Evolutionary conservation across 2,888 invertebrate species (phyloP).

Genomic region (Xylocampa areola): DNA sequence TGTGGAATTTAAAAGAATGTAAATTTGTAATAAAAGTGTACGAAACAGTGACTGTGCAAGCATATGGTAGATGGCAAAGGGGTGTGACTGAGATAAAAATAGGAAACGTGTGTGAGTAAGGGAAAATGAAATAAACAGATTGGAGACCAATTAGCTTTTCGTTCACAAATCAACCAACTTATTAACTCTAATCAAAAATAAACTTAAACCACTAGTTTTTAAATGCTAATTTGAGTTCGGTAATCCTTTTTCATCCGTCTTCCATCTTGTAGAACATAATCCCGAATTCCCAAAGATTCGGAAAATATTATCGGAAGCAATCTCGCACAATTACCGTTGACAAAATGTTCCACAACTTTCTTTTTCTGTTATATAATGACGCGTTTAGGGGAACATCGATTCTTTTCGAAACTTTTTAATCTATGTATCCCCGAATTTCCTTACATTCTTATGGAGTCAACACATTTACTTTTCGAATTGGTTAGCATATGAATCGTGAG

Average conservation of each 20-base stretch:
- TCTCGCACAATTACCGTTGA: slow-evolving; percentile 54
- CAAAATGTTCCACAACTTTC: slow-evolving; percentile 54
- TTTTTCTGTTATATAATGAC: slow-evolving; percentile 31
- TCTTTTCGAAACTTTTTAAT: slow-evolving; percentile 40
- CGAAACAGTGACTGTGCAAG: too few species aligned
- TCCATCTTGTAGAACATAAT: slow-evolving; percentile 41
- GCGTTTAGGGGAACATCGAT: slow-evolving; percentile 43
- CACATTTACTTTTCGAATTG: too few species aligned
- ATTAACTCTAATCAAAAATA: too few species aligned
- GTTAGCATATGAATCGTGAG: too few species aligned
- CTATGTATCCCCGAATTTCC: slow-evolving; percentile 15
- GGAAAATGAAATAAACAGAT: too few species aligned
- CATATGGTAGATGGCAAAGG: too few species aligned
- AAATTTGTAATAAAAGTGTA: too few species aligned
- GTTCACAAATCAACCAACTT: too few species aligned
- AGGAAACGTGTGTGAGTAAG: too few species aligned
- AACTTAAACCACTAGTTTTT: slow-evolving; percentile 10
- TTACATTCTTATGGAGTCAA: slow-evolving; percentile 8
- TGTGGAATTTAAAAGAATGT: too few species aligned
- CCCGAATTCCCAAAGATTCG: slow-evolving; percentile 41
- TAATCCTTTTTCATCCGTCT: slow-evolving; percentile 23
- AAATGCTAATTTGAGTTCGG: slow-evolving; percentile 32
- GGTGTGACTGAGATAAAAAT: too few species aligned
- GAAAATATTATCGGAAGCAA: slow-evolving; percentile 42
- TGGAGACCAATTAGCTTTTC: too few species aligned